Evolutionary conservation across 2,113 vertebrate species (phyloP).

Genomic region (Hippocampus zosterae): DNA sequence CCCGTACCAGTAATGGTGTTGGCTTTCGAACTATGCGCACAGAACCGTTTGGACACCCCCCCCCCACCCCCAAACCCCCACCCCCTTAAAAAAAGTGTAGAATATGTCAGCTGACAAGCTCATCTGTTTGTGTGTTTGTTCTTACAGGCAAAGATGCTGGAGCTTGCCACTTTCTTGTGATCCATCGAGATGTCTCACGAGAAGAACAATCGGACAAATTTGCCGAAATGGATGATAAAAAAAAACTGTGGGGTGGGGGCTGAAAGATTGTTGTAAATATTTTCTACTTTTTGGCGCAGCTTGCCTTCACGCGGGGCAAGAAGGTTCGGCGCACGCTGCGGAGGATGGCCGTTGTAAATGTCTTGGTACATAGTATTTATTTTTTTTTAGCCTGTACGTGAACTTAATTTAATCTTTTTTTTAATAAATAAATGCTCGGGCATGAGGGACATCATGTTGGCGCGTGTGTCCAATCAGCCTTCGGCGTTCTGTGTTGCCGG

Average conservation of each 20-base stretch:
- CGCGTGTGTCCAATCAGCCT: neutral
- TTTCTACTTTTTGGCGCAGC: slow-evolving; percentile 12
- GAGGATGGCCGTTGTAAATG: neutral
- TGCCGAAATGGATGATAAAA: neutral
- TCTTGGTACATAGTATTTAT: slow-evolving; percentile 58
- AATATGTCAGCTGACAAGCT: too few relatives aligned
- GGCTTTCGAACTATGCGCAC: too few relatives aligned
- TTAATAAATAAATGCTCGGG: slow-evolving; percentile 59
- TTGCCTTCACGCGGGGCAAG: slow-evolving; percentile 10
- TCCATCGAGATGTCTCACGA: neutral
- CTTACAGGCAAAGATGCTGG: too few relatives aligned
- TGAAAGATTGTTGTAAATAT: neutral
- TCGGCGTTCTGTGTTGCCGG: neutral
- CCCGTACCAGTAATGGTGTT: too few relatives aligned
- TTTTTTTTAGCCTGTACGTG: slow-evolving; percentile 67
- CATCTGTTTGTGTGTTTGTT: too few relatives aligned
- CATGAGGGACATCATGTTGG: slow-evolving; percentile 5
- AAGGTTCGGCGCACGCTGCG: slow-evolving; percentile 26
- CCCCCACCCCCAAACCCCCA: too few relatives aligned
- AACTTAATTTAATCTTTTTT: slow-evolving; percentile 60
- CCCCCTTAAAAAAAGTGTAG: too few relatives aligned
- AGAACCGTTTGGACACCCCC: too few relatives aligned
- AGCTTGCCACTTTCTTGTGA: slow-evolving; percentile 11
- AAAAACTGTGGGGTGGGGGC: too few relatives aligned
- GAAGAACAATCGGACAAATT: neutral